phyloP scores from a whole-genome alignment of 2,113 vertebrate species.

The Morone saxatilis region DNA sequence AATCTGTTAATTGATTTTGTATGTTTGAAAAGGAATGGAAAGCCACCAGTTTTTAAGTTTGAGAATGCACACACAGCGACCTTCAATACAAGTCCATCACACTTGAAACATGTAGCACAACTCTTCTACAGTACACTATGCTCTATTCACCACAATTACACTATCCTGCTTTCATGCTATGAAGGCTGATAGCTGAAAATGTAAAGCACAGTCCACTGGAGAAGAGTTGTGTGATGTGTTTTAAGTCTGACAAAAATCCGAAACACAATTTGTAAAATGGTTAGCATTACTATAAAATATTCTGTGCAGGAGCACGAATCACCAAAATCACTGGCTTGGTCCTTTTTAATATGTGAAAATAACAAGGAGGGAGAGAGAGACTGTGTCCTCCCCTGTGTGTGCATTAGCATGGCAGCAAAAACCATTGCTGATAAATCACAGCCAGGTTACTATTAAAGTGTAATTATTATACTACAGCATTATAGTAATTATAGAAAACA shows the following conservation, averaged over 20 bases:
- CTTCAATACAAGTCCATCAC: background rate
- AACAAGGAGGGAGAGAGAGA: background rate
- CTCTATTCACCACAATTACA: background rate
- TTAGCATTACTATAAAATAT: background rate
- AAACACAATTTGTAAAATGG: background rate
- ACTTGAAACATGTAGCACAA: background rate
- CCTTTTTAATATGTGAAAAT: background rate
- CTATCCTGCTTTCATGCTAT: too few relatives aligned
- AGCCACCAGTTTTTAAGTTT: background rate
- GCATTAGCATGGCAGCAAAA: constrained; percentile 5
- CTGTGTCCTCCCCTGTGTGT: background rate
- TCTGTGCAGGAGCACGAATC: too few relatives aligned
- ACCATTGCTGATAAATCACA: constrained; percentile 14
- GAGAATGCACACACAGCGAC: background rate
- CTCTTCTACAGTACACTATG: background rate
- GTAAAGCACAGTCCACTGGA: background rate
- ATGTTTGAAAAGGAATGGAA: background rate
- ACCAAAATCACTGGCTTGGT: background rate
- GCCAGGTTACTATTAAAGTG: constrained; percentile 4
- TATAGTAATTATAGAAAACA: constrained; percentile 53
- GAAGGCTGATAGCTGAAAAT: background rate
- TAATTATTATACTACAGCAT: constrained; percentile 28
- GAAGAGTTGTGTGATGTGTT: background rate
- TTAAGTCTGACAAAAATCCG: background rate
- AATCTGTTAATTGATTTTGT: background rate